Base-by-base conservation (phyloP, 1,140 invertebrate species). In the Bradysia coprophila region DNA sequence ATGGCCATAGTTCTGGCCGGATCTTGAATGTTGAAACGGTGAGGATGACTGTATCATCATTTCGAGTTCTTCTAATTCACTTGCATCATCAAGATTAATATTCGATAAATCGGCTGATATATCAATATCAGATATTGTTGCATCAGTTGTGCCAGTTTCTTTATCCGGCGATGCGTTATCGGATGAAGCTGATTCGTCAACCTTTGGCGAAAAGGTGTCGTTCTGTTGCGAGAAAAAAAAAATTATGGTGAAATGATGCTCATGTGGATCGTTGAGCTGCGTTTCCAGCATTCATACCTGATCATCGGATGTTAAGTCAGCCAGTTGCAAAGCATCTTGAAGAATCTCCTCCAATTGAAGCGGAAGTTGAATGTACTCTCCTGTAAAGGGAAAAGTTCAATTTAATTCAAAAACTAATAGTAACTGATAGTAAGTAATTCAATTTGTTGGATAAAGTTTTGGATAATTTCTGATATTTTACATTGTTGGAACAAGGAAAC, bases 351-450 rank as follows among this genome's bases (percentile, higher is more conserved):
- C 57, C 21, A 43, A 38, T 38, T 43, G 42, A 48, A 59, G 40
- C 13, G 57, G 57, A 38, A 59, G 50, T 43, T 56, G 57, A 24
- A 59, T 56, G 44, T 57, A 57, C 57, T 59, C 57, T 57, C 57
- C 57, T 59, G 39, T 32, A 45, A 46, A 18, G 8, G 37, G 8
- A 6, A 24, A 43, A 52, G 47, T 48, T 11, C 15, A 39, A 39
- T 11, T 39, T n/a, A n/a, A n/a, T n/a, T n/a, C n/a, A n/a, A n/a
- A n/a, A n/a, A n/a, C n/a, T n/a, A n/a, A n/a, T n/a, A n/a, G n/a
- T n/a, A n/a, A n/a, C n/a, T n/a, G n/a, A n/a, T n/a, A n/a, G n/a
- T n/a, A n/a, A n/a, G n/a, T n/a, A n/a, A n/a, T n/a, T n/a, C n/a
- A n/a, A n/a, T n/a, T n/a, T n/a, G n/a, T n/a, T n/a, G n/a, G n/a